These are phyloP conservation scores for Ernsta delagoae DNA, from an alignment of 2,888 invertebrate species.

Conservation along the genomic window DNA sequence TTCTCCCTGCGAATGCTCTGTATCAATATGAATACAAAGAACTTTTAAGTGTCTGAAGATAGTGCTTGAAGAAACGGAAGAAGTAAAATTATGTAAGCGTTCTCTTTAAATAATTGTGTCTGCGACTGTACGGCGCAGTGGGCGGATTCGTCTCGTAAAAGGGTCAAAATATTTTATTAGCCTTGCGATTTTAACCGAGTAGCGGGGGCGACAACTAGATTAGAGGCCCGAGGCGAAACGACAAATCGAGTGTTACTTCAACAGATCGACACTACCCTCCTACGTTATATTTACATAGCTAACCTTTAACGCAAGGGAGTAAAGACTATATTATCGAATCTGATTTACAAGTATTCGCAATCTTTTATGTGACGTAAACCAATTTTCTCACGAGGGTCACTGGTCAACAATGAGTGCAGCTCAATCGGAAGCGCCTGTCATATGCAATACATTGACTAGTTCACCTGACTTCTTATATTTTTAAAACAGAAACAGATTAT, in stretches of 20 bases:
- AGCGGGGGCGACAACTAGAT: constrained; percentile 79
- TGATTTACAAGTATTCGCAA: constrained; percentile 3
- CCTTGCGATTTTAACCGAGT: constrained; percentile 82
- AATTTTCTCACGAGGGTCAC: constrained; percentile 43
- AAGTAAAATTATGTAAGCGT: background rate
- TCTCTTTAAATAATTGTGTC: background rate
- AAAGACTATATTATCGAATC: constrained; percentile 16
- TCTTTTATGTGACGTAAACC: constrained; percentile 35
- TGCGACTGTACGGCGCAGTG: constrained; percentile 67
- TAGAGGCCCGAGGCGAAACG: constrained; percentile 67
- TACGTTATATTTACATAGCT: constrained; percentile 27
- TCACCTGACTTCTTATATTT: background rate
- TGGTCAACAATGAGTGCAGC: constrained; percentile 29
- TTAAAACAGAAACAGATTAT: background rate
- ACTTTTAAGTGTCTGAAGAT: too few species aligned
- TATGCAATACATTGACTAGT: constrained; percentile 39
- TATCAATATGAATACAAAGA: too few species aligned
- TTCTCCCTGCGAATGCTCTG: too few species aligned
- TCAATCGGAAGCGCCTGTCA: constrained; percentile 44
- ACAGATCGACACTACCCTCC: constrained; percentile 52
- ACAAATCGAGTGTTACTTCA: constrained; percentile 64
- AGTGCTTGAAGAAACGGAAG: too few species aligned
- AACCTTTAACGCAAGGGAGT: constrained; percentile 24
- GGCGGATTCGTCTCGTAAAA: constrained; percentile 82
- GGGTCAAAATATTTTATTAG: constrained; percentile 85